phyloP scores from a whole-genome alignment of 2,797 vertebrate genomes.

The Betta splendens region DNA sequence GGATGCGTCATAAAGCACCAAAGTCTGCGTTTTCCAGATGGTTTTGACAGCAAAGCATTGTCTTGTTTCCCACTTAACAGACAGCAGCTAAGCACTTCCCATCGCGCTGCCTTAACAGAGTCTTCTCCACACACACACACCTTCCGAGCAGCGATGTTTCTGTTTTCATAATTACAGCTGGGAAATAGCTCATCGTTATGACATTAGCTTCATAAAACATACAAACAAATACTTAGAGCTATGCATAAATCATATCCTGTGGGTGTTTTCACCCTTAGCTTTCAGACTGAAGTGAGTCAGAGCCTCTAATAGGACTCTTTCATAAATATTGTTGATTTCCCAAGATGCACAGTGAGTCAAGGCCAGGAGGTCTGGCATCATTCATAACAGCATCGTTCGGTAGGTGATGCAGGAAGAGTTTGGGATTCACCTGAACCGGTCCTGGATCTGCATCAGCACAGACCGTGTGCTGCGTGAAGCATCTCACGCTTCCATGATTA shows the following conservation, averaged over 20 bases:
- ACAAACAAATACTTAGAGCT: no score
- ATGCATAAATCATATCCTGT: no score
- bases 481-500: background rate
- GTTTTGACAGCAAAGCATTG: background rate
- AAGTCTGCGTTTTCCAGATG: background rate
- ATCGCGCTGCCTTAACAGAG: background rate
- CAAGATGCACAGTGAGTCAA: no score
- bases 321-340: slow-evolving; percentile 33
- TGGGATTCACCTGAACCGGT: no score
- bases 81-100: background rate
- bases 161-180: no score
- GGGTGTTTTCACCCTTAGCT: no score
- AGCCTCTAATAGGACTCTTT: background rate
- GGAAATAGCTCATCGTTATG: no score
- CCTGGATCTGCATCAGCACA: no score
- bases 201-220: background rate
- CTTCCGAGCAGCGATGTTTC: background rate
- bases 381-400: background rate
- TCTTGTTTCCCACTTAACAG: background rate
- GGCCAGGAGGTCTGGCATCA: slow-evolving; percentile 47
- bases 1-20: no score
- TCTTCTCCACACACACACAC: background rate
- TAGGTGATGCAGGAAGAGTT: no score
- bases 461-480: no score
- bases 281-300: background rate